Evolutionary conservation across 2,888 invertebrate species (phyloP), one percentile per base, ranked within the genome.

Genomic region (Hirtodrosophila alboralis): DNA sequence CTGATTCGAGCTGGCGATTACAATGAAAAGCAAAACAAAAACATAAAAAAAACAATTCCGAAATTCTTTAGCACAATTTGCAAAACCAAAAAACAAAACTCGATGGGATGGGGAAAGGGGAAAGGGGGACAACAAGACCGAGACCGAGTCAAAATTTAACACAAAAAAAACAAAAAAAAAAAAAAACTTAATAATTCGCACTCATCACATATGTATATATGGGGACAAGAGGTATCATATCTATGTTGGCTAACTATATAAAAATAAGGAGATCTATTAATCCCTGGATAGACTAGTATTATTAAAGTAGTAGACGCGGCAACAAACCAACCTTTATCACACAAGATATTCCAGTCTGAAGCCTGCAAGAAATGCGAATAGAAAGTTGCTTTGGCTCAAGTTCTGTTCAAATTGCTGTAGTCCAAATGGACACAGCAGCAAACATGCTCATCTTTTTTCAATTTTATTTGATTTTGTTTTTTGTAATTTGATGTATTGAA

Each of bases 1-100:
- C 88, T 91, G 91, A 86, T 90, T 91, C 79, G 91, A 91, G 88
- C 91, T 91, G 85, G 34, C 58, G 57, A 16, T 51, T n/a, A n/a
- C n/a, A 45, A 67, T 33, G 63, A 26, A 58, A 59, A 52, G 44
- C 63, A 79, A 57, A 2, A 40, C 27, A 61, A 59, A 38, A 31
- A n/a, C n/a, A n/a, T n/a, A n/a, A n/a, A n/a, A n/a, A n/a, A n/a
- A n/a, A 18, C 49, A 56, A 49, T 60, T 21, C 3, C 47, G 30
- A 41, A 38, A 30, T 13, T 34, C 28, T 44, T 48, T 58, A 49
- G 38, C 40, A 57, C 18, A 41, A 26, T 41, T 53, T n/a, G n/a
- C n/a, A 13, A 51, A 45, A 41, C 30, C 2, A 28, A 18, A 16
- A 31, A 27, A 9, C 7, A 5, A 30, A 30, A 44, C n/a, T n/a